Conservation (phyloP, 64 coral and sea anemone genomes). For the Exaiptasia diaphana region DNA sequence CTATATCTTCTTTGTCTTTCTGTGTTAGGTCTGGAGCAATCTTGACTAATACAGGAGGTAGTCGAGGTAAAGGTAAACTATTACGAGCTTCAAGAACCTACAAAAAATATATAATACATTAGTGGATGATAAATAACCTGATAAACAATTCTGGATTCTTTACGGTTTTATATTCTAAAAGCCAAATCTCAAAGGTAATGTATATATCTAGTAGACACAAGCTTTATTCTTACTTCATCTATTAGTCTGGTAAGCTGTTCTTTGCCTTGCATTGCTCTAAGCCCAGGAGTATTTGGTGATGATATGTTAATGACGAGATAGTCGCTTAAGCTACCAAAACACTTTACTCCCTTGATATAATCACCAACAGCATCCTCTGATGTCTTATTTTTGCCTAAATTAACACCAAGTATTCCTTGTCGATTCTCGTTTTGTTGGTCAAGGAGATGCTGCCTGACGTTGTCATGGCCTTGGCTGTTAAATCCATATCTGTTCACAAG, state of each 20-base stretch:
- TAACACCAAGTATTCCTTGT: slow-evolving; percentile 76
- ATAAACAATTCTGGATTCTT: no score
- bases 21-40: slow-evolving; percentile 87
- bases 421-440: background rate
- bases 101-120: no score
- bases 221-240: slow-evolving; percentile 73
- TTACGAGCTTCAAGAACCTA: slow-evolving; percentile 79
- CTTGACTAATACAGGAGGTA: slow-evolving; percentile 78
- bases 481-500: slow-evolving; percentile 79
- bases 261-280: slow-evolving; percentile 85
- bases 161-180: no score
- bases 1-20: slow-evolving; percentile 90
- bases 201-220: no score
- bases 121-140: no score
- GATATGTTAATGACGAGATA: slow-evolving; percentile 95
- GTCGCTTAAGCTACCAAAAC: slow-evolving; percentile 68
- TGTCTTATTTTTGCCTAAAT: slow-evolving; percentile 92
- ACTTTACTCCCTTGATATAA: slow-evolving; percentile 73
- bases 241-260: slow-evolving; percentile 69
- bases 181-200: no score
- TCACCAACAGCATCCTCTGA: slow-evolving; percentile 67
- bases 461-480: slow-evolving; percentile 81
- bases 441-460: slow-evolving; percentile 41
- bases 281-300: slow-evolving; percentile 87
- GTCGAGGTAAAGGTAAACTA: slow-evolving; percentile 28